A percentile compares a stretch with the other conserved stretches of the same genome.
Conservation (phyloP, 1,140 invertebrate genomes). For the Ceratina calcarata region DNA sequence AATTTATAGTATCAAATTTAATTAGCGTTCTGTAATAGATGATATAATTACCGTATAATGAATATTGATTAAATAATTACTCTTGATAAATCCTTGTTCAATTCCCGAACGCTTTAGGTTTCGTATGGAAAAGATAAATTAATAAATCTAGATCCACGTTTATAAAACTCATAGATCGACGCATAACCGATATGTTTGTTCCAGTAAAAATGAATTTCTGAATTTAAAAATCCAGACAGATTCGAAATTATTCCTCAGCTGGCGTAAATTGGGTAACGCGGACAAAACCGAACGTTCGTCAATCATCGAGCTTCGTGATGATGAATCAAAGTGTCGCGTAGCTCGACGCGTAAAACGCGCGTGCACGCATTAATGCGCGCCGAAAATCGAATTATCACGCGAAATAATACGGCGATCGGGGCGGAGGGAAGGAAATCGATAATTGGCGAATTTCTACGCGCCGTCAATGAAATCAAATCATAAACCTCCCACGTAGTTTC, state of each 20-base stretch:
- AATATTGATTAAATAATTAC: no score
- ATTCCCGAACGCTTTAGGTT: no score
- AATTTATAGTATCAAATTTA: no score
- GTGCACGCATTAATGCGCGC: background rate
- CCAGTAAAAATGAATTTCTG: background rate
- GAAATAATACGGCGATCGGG: constrained; percentile 14
- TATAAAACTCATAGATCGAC: no score
- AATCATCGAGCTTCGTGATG: background rate
- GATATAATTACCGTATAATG: no score
- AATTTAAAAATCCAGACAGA: background rate
- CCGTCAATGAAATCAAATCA: constrained; percentile 27
- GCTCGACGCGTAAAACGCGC: background rate
- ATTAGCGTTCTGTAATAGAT: no score
- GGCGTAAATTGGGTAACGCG: background rate
- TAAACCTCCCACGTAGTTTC: background rate
- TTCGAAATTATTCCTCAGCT: constrained; percentile 1
- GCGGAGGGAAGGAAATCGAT: constrained; percentile 8
- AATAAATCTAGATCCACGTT: no score
- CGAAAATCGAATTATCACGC: constrained; percentile 25
- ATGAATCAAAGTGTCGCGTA: constrained; percentile 12
- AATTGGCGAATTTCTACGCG: constrained; percentile 11
- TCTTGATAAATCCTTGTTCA: no score
- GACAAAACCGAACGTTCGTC: constrained; percentile 36
- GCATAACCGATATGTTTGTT: background rate
- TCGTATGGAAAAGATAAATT: no score